Conservation (phyloP, 2,113 vertebrate genomes). For the Dipodomys spectabilis region DNA sequence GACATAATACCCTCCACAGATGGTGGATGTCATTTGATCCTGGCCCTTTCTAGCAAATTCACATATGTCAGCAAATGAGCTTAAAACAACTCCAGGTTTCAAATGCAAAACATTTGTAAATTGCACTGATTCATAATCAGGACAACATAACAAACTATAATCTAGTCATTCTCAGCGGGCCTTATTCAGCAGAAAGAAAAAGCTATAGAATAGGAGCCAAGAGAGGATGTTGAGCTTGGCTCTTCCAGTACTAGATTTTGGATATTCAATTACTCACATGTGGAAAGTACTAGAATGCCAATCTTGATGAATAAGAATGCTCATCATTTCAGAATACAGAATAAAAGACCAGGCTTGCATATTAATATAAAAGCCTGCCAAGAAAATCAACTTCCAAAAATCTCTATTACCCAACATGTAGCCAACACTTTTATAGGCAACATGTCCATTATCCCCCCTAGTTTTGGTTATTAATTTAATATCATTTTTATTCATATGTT, state of each 20-base stretch:
- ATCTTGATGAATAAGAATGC: constrained; percentile 51
- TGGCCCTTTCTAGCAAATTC: constrained; percentile 60
- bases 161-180: constrained; percentile 73
- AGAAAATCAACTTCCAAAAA: constrained; percentile 32
- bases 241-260: constrained; percentile 34
- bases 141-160: constrained; percentile 78
- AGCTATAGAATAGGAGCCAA: constrained; percentile 66
- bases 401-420: constrained; percentile 23
- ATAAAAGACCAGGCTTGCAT: constrained; percentile 26
- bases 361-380: constrained; percentile 8
- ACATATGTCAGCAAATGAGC: constrained; percentile 82
- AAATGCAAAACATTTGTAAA: constrained; percentile 74
- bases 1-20: constrained; percentile 77
- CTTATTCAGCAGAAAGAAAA: constrained; percentile 76
- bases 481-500: background rate
- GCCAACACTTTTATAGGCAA: background rate
- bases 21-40: constrained; percentile 78
- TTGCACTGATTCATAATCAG: constrained; percentile 75
- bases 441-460: background rate
- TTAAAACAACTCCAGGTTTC: constrained; percentile 79
- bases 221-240: constrained; percentile 68
- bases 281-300: constrained; percentile 55
- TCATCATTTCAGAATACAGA: constrained; percentile 53
- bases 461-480: constrained; percentile 25
- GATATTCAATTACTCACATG: constrained; percentile 64